These are phyloP conservation scores for Ianthella basta DNA, from an alignment of 37 sponge, comb jelly and placozoan genomes.

Conservation along the genomic window DNA sequence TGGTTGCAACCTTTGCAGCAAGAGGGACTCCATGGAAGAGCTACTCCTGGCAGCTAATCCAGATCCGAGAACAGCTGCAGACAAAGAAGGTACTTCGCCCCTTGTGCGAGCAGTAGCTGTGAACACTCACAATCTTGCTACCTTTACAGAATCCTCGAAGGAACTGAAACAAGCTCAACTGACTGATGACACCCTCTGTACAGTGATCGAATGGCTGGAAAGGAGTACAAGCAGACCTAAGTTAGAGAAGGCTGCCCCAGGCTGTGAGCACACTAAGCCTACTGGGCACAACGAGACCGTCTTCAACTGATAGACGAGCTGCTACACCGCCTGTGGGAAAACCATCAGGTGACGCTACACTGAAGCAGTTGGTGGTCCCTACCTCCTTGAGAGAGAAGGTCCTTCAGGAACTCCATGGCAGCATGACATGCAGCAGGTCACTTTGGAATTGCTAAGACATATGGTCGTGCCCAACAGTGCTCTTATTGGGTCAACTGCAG, in stretches of 20 bases:
- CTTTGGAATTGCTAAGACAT: constrained; percentile 23
- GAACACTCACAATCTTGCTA: too few relatives aligned
- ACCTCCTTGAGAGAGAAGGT: neutral
- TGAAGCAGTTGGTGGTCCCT: constrained; percentile 27
- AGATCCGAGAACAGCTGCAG: too few relatives aligned
- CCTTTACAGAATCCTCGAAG: too few relatives aligned
- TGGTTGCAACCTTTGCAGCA: neutral
- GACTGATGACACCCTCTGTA: too few relatives aligned
- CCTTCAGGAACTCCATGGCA: neutral
- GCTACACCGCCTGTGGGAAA: constrained; percentile 25
- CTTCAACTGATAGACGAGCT: constrained; percentile 1
- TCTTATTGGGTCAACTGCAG: constrained; percentile 35
- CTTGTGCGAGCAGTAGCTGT: too few relatives aligned
- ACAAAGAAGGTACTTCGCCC: neutral
- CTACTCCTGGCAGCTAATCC: too few relatives aligned
- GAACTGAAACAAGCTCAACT: too few relatives aligned
- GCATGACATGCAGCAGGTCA: constrained; percentile 3
- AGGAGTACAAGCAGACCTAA: neutral
- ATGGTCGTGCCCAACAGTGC: neutral
- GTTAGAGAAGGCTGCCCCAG: neutral
- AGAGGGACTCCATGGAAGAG: neutral
- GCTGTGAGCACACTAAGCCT: constrained; percentile 14
- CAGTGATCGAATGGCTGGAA: too few relatives aligned
- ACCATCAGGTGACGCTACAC: neutral
- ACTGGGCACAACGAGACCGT: too few relatives aligned